These are phyloP conservation scores for Hemaris fuciformis DNA, from an alignment of 2,888 invertebrate species.

Conservation along the genomic window DNA sequence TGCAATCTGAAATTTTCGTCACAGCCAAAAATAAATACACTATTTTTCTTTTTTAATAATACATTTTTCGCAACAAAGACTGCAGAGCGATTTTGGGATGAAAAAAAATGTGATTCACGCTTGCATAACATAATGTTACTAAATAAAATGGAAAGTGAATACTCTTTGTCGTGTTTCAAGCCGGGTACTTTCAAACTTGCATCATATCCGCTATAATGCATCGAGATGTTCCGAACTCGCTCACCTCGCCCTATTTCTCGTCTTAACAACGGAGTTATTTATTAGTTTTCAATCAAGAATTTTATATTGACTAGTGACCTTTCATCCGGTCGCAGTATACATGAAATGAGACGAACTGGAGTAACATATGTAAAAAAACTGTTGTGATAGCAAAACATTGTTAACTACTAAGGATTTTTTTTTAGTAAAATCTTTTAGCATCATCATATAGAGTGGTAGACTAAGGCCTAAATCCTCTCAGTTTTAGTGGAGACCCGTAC, in stretches of 20 bases:
- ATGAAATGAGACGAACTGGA: no score
- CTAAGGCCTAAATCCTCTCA: no score
- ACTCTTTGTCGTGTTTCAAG: conserved; percentile 24
- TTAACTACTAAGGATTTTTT: no score
- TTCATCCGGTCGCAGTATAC: no score
- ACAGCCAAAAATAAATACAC: not conserved
- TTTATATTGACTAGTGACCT: no score
- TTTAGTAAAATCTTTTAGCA: no score
- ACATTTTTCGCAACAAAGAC: not conserved
- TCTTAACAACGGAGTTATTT: not conserved
- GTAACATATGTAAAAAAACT: no score
- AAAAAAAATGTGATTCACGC: conserved; percentile 6
- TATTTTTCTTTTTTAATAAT: no score
- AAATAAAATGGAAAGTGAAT: conserved; percentile 31
- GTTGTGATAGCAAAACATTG: no score
- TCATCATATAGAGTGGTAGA: no score
- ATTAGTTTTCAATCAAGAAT: no score
- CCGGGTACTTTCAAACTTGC: conserved; percentile 29
- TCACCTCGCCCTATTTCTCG: not conserved
- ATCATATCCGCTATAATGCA: conserved; percentile 24
- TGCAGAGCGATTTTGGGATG: not conserved
- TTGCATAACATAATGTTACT: conserved; percentile 16
- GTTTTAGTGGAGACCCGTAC: no score
- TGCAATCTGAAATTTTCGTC: not conserved
- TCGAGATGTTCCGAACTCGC: not conserved